Evolutionary conservation across 2,888 invertebrate genomes (phyloP).

Genomic region (Hesperia comma): DNA sequence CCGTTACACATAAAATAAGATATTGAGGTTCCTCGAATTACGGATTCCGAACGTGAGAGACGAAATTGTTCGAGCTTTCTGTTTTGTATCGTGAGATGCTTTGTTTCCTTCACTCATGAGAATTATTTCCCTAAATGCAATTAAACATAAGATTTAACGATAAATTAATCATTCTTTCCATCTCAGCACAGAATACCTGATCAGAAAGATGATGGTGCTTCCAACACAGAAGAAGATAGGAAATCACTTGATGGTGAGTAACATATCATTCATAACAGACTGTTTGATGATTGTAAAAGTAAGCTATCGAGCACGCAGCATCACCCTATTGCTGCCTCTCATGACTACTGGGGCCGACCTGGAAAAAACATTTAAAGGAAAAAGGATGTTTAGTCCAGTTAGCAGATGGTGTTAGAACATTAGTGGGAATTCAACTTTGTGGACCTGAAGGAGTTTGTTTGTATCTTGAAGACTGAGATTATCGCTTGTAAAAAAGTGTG

Average conservation of each 20-base stretch:
- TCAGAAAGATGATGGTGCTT: slow-evolving; percentile 53
- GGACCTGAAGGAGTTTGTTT: too few relatives aligned
- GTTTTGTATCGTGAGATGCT: slow-evolving; percentile 32
- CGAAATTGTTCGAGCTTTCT: slow-evolving; percentile 32
- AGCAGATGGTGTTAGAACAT: too few relatives aligned
- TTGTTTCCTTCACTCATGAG: slow-evolving; percentile 33
- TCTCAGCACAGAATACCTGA: slow-evolving; percentile 77
- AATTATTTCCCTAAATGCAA: slow-evolving; percentile 13
- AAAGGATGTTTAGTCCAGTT: too few relatives aligned
- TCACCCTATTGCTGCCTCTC: too few relatives aligned
- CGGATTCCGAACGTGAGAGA: slow-evolving; percentile 40
- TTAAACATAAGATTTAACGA: slow-evolving; percentile 26
- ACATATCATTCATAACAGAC: too few relatives aligned
- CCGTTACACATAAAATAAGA: slow-evolving; percentile 23
- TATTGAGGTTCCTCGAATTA: slow-evolving; percentile 36
- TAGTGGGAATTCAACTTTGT: too few relatives aligned
- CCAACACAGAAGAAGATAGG: slow-evolving; percentile 46
- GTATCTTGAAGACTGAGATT: too few relatives aligned
- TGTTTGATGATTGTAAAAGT: too few relatives aligned
- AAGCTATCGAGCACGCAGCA: too few relatives aligned
- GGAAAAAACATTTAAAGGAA: too few relatives aligned
- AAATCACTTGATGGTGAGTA: slow-evolving; percentile 56
- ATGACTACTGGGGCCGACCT: too few relatives aligned
- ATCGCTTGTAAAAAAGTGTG: too few relatives aligned
- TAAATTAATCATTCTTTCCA: slow-evolving; percentile 24